Evolutionary conservation across 2,113 vertebrate species (phyloP).

Genomic region (Xiphophorus hellerii): DNA sequence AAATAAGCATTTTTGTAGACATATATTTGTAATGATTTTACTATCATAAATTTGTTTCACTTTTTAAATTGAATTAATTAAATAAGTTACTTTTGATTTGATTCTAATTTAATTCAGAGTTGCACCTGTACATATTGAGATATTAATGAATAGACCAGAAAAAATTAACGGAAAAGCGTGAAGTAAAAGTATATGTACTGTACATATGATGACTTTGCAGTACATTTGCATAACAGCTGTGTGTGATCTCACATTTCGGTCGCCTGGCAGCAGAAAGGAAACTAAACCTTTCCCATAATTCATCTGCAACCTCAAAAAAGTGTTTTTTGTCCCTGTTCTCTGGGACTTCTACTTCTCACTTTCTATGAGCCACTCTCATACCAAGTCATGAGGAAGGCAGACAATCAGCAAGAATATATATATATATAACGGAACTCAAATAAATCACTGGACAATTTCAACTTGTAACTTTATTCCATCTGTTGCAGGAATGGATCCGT

Average conservation of each 20-base stretch:
- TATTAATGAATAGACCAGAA: not conserved
- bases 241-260: slow-evolving; percentile 20
- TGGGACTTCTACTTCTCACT: slow-evolving; percentile 53
- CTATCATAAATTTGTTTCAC: not conserved
- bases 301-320: slow-evolving; percentile 71
- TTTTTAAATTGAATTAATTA: not conserved
- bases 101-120: not conserved
- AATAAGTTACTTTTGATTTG: not conserved
- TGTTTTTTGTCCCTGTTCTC: slow-evolving; percentile 52
- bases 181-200: slow-evolving; percentile 6
- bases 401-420: slow-evolving; percentile 19
- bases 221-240: slow-evolving; percentile 47
- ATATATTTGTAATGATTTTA: not conserved
- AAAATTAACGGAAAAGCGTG: slow-evolving; percentile 8
- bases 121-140: not conserved
- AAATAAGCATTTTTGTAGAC: not conserved
- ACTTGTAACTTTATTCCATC: slow-evolving; percentile 29
- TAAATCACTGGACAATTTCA: slow-evolving; percentile 14
- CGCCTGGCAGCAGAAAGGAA: slow-evolving; percentile 53
- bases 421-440: not conserved
- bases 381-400: slow-evolving; percentile 38
- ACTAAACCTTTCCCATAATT: slow-evolving; percentile 66
- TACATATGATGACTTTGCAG: slow-evolving; percentile 29
- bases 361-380: slow-evolving; percentile 41
- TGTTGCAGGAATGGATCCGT: slow-evolving; percentile 87